Evolutionary conservation across 53 echinoderm and acorn worm species (phyloP), one percentile per base, ranked within the genome.

Genomic region (Hippasteria phrygiana): DNA sequence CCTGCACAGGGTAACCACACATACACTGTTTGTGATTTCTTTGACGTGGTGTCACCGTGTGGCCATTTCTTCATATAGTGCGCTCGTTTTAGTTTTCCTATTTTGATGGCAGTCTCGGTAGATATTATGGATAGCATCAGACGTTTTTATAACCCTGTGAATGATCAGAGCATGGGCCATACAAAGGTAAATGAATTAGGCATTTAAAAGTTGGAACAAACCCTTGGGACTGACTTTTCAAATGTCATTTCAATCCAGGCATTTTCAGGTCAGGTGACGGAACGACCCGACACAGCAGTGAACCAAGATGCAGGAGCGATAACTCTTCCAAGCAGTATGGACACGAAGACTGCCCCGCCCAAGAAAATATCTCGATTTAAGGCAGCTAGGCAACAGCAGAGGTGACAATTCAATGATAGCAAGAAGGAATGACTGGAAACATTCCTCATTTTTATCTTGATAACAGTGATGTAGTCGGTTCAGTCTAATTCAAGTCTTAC

Each of bases 301-400:
- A 14, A 11, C 32, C 22, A 45, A 32, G 28, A 65, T 9, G 41
- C n/a, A 53, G 71, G 38, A 16, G 55, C 48, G 2, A 8, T 36
- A 71, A 34, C 80, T 32, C 64, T 85, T 37, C 45, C 38, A 9
- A 48, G n/a, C 28, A 70, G 26, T 62, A 35, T 27, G 5, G 28
- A 47, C 39, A 29, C 64, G 7, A 53, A 91, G 38, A 33, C 48
- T 55, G 72, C 88, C 40, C 90, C 93, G 9, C 88, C 93, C 38
- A 92, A 96, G 70, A 74, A 90, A 72, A 90, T 99, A 75, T 99
- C 99, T 63, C 96, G 91, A 73, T 99, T 99, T 76, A 99, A 96
- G 64, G 94, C 94, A 71, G 96, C 91, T 20, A 91, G 96, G 53
- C 94, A 94, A 76, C 86, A 93, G 26, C 86, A 42, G 43, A 95